Percentiles rank a stretch among this genome's conserved stretches.
Evolutionary conservation across 30 jellyfish, hydroid and myxozoan species (phyloP).

Genomic region (Mastigias papua): DNA sequence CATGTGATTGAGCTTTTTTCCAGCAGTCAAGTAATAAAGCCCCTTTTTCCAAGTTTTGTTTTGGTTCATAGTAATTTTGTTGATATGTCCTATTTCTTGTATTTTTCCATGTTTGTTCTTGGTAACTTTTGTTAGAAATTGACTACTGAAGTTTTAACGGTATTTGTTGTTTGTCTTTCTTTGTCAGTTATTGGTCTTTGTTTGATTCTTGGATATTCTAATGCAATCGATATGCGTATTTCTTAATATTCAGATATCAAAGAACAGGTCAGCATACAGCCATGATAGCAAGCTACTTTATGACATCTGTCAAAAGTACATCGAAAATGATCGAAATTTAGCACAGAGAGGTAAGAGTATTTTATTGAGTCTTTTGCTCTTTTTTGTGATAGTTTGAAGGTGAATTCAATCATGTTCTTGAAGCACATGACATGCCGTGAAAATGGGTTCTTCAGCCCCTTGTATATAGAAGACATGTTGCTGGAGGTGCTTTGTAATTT

Average conservation of each 20-base stretch:
- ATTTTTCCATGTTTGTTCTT: not conserved
- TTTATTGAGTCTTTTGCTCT: not conserved
- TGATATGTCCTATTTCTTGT: too few species aligned
- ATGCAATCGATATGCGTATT: too few species aligned
- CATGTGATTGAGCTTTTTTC: too few species aligned
- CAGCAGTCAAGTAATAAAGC: too few species aligned
- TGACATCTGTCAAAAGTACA: constrained; percentile 79
- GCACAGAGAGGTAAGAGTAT: not conserved
- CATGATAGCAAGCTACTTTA: constrained; percentile 82
- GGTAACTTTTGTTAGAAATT: too few species aligned
- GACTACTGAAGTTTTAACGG: not conserved
- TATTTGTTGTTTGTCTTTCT: not conserved
- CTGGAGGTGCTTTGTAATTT: too few species aligned
- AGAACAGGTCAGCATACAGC: constrained; percentile 80
- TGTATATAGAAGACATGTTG: too few species aligned
- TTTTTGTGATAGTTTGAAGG: not conserved
- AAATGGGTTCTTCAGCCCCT: not conserved
- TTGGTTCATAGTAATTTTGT: too few species aligned
- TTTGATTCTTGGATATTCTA: too few species aligned
- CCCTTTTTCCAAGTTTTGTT: too few species aligned
- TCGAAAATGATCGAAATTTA: constrained; percentile 4
- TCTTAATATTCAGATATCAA: too few species aligned
- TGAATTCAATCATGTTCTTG: not conserved
- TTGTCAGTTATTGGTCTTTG: not conserved
- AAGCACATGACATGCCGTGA: not conserved